Base-by-base conservation (phyloP, 2,888 invertebrate genomes). In the Agrotis clavis region DNA sequence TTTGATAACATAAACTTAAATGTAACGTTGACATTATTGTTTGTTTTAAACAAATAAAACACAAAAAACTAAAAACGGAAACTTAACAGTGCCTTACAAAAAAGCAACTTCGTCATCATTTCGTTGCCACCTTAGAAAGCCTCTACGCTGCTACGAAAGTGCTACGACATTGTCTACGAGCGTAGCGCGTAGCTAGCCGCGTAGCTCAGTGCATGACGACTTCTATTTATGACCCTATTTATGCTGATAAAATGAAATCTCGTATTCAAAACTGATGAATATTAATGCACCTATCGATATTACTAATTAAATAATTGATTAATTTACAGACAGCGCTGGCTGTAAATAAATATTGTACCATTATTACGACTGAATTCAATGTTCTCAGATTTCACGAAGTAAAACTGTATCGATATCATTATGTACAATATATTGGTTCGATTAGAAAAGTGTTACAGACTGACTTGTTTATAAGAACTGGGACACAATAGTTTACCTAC, bases 111-210 rank as follows among this genome's bases (percentile, higher is more conserved):
- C 30, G 18, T 48, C 25, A 47, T 14, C 41, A 41, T 41, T 41
- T 41, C 41, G 41, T 41, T 30, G 9, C 60, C 21, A 18, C 14
- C 19, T n/a, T 50, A 56, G 72, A 60, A 60, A 62, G 54, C 35
- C 1, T 48, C 71, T 71, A 53, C 78, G 71, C n/a, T 18, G 50
- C 79, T 76, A 79, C 76, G 76, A 50, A 19, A 14, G 35, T 47
- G 79, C 75, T 76, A 76, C 79, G 75, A 64, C 41, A 41, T 16
- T 21, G 79, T 60, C 79, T 76, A 76, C 75, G 79, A 60, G 35
- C 45, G 41, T 19, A 41, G n/a, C 5, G 16, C 57, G 48, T 47
- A 62, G 50, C 41, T 41, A 41, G 41, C 48, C 48, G 16, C 21
- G 45, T 35, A 71, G 73, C 41, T 19, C 18, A 18, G 13, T n/a